Evolutionary conservation across 2,888 invertebrate genomes (phyloP).

Genomic region (Ichneumoninae sp.): DNA sequence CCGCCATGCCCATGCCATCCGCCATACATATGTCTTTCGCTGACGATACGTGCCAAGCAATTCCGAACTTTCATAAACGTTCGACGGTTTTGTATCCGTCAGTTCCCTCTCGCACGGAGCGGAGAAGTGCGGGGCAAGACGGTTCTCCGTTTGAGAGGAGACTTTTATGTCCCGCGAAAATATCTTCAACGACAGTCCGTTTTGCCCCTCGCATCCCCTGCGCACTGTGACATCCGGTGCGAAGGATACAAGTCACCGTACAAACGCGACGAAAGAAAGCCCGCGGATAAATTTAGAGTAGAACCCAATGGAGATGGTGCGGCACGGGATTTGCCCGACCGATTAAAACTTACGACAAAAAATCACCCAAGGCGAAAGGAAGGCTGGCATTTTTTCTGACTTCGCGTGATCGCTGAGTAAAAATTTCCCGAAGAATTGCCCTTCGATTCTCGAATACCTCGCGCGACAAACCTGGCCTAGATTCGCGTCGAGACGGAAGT

Average conservation of each 20-base stretch:
- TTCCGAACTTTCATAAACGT: constrained; percentile 49
- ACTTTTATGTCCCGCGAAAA: neutral
- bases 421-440: neutral
- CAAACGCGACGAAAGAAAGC: neutral
- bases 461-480: constrained; percentile 69
- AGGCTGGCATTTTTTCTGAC: neutral
- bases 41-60: constrained; percentile 22
- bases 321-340: neutral
- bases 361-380: neutral
- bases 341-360: neutral
- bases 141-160: neutral
- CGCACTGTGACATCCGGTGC: neutral
- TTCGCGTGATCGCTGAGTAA: neutral
- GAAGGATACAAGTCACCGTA: neutral
- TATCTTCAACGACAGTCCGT: neutral
- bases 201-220: neutral
- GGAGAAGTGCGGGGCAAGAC: neutral
- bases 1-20: constrained; percentile 25
- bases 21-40: constrained; percentile 14
- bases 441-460: constrained; percentile 11
- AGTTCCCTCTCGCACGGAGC: neutral
- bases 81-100: constrained; percentile 48
- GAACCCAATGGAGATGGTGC: neutral
- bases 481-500: constrained; percentile 74
- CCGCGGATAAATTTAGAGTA: neutral